These are phyloP conservation scores for Fistularia tabacaria DNA, from an alignment of 2,797 vertebrate genomes.

Conservation along the genomic window DNA sequence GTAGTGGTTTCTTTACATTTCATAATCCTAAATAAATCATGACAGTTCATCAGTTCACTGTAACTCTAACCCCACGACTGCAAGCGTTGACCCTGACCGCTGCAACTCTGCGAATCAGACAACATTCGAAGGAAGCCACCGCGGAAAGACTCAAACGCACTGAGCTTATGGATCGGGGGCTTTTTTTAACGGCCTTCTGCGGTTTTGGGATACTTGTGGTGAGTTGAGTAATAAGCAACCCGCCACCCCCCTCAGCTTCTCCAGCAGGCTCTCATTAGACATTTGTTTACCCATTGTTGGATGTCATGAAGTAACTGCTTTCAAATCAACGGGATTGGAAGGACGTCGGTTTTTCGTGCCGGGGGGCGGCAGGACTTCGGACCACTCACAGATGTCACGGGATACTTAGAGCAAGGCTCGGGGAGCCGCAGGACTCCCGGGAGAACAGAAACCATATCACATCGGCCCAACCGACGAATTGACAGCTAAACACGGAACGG, in stretches of 20 bases:
- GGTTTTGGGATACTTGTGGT: conserved; percentile 39
- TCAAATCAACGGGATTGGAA: conserved; percentile 44
- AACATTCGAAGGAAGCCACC: neutral
- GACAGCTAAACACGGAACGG: too few species aligned
- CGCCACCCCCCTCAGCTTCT: neutral
- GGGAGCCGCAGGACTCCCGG: too few species aligned
- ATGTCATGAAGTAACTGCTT: conserved; percentile 54
- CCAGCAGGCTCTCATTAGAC: conserved; percentile 32
- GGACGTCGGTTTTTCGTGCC: conserved; percentile 51
- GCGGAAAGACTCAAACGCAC: conserved; percentile 8
- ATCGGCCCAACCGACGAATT: too few species aligned
- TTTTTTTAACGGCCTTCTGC: conserved; percentile 20
- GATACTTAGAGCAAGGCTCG: too few species aligned
- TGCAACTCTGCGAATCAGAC: too few species aligned
- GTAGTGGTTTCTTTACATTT: too few species aligned
- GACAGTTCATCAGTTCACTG: too few species aligned
- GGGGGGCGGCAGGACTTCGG: conserved; percentile 24
- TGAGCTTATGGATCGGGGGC: conserved; percentile 25
- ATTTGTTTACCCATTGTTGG: conserved; percentile 40
- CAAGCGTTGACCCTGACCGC: too few species aligned
- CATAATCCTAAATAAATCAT: too few species aligned
- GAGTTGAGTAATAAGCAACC: conserved; percentile 16
- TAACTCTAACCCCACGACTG: too few species aligned
- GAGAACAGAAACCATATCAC: too few species aligned
- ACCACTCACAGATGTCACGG: conserved; percentile 12